phyloP scores from a whole-genome alignment of 2,797 vertebrate genomes.

The Melopsittacus undulatus region DNA sequence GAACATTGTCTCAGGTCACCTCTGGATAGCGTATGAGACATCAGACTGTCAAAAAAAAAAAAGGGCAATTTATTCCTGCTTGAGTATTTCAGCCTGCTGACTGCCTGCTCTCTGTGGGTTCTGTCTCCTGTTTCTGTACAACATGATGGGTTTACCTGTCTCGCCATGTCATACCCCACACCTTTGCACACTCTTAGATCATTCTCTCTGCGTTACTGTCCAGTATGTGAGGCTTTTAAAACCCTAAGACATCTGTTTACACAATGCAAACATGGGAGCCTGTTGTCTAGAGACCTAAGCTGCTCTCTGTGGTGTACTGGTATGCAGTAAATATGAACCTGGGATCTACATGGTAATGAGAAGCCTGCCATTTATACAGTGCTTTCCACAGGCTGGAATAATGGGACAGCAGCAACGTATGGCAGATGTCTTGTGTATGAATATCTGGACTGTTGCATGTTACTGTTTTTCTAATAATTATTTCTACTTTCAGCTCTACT shows the following conservation, averaged over 20 bases:
- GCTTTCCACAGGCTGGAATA: background rate
- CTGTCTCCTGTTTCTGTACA: background rate
- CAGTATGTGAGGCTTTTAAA: background rate
- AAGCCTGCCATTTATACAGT: background rate
- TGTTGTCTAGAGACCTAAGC: background rate
- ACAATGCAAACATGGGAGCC: background rate
- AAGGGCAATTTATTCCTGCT: background rate
- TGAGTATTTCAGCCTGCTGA: background rate
- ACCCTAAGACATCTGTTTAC: background rate
- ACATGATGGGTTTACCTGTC: background rate
- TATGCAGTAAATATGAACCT: background rate
- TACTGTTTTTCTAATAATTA: background rate
- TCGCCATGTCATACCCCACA: rapidly evolving
- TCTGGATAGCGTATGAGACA: background rate
- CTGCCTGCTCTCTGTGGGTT: background rate
- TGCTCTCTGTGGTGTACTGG: background rate
- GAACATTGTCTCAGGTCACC: background rate
- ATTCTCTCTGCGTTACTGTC: rapidly evolving
- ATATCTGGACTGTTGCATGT: background rate
- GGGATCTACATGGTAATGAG: background rate
- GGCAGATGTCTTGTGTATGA: background rate
- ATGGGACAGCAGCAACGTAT: background rate
- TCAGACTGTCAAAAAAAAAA: background rate
- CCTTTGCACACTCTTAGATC: rapidly evolving
- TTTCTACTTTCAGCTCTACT: background rate